Percentiles rank a stretch among this genome's conserved stretches.
Evolutionary conservation across 2,797 vertebrate genomes (phyloP).

Genomic region (Prionace glauca): DNA sequence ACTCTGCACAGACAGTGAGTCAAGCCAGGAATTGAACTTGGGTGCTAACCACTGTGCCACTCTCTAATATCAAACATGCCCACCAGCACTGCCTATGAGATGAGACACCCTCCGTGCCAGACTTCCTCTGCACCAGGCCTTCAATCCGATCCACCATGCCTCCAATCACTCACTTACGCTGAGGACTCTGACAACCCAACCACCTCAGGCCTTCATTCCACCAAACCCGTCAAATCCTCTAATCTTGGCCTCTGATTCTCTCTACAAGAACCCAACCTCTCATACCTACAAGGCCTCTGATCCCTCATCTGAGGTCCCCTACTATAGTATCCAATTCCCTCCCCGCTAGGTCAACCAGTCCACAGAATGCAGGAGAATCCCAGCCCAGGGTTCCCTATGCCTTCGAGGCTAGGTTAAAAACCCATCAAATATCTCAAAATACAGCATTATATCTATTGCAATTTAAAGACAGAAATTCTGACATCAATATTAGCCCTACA

Average conservation of each 20-base stretch:
- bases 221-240: neutral
- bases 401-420: neutral
- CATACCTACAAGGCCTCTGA: neutral
- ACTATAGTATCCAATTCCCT: neutral
- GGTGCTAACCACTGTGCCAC: no score
- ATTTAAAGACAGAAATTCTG: neutral
- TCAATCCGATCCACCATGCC: no score
- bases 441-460: neutral
- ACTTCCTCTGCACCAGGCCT: neutral
- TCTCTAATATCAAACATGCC: no score
- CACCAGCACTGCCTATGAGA: no score
- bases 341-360: neutral
- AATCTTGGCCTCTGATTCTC: neutral
- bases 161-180: neutral
- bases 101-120: no score
- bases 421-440: neutral
- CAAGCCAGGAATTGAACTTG: no score
- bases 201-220: no score
- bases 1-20: no score
- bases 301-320: neutral
- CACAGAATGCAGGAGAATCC: neutral
- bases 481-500: neutral
- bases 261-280: neutral
- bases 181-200: no score
- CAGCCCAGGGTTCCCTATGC: neutral